phyloP scores from a whole-genome alignment of 2,113 vertebrate species.

The Cynoglossus semilaevis region DNA sequence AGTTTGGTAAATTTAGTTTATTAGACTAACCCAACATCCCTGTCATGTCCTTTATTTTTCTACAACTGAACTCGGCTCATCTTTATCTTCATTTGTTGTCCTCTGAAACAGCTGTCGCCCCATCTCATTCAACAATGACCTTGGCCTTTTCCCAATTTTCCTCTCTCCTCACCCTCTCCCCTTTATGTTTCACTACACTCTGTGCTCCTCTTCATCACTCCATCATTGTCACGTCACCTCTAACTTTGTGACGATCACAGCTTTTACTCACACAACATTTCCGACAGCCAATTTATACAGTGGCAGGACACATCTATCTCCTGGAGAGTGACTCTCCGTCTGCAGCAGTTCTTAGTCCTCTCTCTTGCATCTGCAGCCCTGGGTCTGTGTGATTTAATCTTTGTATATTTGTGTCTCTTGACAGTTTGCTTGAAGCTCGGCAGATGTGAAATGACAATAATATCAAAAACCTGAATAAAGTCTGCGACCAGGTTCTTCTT shows the following conservation, averaged over 20 bases:
- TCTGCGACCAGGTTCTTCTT: no score
- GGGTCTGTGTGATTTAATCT: constrained; percentile 23
- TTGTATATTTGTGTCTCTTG: not conserved
- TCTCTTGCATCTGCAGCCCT: constrained; percentile 21
- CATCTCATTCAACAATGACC: constrained; percentile 48
- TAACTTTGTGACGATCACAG: constrained; percentile 43
- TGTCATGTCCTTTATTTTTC: constrained; percentile 6
- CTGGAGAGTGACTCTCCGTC: constrained; percentile 17
- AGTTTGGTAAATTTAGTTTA: constrained; percentile 13
- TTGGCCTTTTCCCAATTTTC: constrained; percentile 41
- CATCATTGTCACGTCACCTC: constrained; percentile 48
- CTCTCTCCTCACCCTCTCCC: constrained; percentile 23
- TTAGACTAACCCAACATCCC: constrained; percentile 8
- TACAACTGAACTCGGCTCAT: constrained; percentile 25
- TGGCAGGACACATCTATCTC: constrained; percentile 69
- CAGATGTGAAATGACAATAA: constrained; percentile 18
- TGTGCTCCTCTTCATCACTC: constrained; percentile 36
- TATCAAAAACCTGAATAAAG: not conserved
- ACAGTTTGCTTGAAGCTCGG: constrained; percentile 24
- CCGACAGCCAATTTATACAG: constrained; percentile 70
- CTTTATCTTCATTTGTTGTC: constrained; percentile 43
- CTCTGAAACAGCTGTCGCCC: constrained; percentile 23
- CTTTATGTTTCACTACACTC: constrained; percentile 33
- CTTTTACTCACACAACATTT: constrained; percentile 50
- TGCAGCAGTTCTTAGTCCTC: constrained; percentile 11